Evolutionary conservation across 1,140 invertebrate species (phyloP).

Genomic region (Piezodorus guildinii): DNA sequence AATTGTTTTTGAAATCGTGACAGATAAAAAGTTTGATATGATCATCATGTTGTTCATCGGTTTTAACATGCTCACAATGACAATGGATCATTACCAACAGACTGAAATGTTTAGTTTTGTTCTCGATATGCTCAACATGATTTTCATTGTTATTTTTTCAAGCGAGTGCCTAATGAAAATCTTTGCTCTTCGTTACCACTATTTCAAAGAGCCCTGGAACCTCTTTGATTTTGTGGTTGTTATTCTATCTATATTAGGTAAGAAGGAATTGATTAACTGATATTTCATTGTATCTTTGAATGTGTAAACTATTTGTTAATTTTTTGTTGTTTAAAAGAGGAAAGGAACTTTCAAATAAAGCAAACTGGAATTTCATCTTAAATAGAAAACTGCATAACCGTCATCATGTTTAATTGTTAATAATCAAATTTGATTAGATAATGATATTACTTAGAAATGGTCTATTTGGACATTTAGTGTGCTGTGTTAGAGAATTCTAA

Average conservation of each 20-base stretch:
- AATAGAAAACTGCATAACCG: not conserved
- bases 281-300: no score
- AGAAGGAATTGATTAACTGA: not conserved
- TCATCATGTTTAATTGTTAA: no score
- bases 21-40: conserved; percentile 98
- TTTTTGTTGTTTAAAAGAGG: no score
- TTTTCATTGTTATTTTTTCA: conserved; percentile 98
- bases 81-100: conserved; percentile 89
- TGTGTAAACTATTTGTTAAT: no score
- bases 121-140: conserved; percentile 83
- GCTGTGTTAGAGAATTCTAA: no score
- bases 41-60: conserved; percentile 98
- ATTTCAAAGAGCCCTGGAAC: conserved; percentile 99
- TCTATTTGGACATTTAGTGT: no score
- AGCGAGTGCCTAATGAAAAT: conserved; percentile 95
- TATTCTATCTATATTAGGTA: conserved; percentile 93
- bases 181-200: conserved; percentile 91
- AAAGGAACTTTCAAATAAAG: no score
- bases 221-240: conserved; percentile 98
- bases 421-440: no score
- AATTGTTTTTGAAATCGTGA: conserved; percentile 92
- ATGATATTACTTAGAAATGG: no score
- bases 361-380: no score
- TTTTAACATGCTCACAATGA: conserved; percentile 98
- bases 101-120: conserved; percentile 67